phyloP scores from a whole-genome alignment of 1,140 invertebrate genomes.

The Penaeus indicus region DNA sequence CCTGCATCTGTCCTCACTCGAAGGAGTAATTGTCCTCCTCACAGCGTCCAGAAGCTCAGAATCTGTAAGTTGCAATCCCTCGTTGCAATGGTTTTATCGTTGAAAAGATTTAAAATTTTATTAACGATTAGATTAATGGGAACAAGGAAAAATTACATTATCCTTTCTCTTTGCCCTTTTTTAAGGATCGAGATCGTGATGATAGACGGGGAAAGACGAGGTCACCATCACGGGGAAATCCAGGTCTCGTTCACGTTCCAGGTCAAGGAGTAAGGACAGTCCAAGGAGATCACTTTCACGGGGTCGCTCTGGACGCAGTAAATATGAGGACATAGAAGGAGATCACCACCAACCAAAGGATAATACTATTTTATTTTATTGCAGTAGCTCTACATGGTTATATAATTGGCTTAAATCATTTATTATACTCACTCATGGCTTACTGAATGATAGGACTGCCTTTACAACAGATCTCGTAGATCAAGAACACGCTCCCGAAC shows the following conservation, averaged over 20 bases:
- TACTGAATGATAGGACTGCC: no score
- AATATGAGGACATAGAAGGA: conserved; percentile 62
- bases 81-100: not conserved
- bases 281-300: conserved; percentile 68
- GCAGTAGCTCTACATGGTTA: not conserved
- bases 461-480: conserved; percentile 53
- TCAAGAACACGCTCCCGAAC: conserved; percentile 71
- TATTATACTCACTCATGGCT: no score
- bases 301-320: conserved; percentile 68
- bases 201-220: conserved; percentile 70
- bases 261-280: conserved; percentile 75
- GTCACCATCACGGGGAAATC: conserved; percentile 78
- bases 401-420: not conserved
- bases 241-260: conserved; percentile 71
- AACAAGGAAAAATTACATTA: not conserved
- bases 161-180: not conserved
- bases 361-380: not conserved
- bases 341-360: conserved; percentile 56
- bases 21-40: conserved; percentile 57
- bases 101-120: not conserved
- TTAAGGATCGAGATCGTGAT: conserved; percentile 56
- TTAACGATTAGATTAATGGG: not conserved
- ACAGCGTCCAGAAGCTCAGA: conserved; percentile 45
- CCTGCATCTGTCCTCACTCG: conserved; percentile 44
- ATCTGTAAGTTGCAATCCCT: conserved; percentile 32